Evolutionary conservation across 2,888 invertebrate genomes (phyloP).

Genomic region (Drosophila bunnanda): DNA sequence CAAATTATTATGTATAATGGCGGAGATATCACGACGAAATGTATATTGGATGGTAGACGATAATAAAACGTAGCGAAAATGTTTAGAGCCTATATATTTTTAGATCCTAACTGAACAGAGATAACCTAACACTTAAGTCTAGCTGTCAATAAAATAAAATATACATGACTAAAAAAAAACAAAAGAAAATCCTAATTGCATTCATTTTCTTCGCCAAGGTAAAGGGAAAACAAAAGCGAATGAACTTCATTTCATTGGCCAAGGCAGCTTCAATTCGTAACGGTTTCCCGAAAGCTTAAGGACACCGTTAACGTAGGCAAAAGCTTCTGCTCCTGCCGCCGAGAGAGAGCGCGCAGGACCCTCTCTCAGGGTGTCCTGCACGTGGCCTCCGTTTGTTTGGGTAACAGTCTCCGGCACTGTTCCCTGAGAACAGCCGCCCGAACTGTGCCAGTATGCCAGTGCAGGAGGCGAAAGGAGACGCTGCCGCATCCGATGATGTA

Average conservation of each 20-base stretch:
- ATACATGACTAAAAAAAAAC: constrained; percentile 38
- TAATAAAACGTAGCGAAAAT: constrained; percentile 48
- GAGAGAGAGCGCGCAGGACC: constrained; percentile 1
- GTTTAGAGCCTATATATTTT: constrained; percentile 67
- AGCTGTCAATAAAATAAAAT: constrained; percentile 68
- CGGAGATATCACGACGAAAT: constrained; percentile 25
- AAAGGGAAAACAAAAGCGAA: constrained; percentile 22
- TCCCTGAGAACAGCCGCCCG: constrained; percentile 41
- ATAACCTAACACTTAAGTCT: constrained; percentile 64
- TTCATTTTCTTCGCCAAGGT: constrained; percentile 19
- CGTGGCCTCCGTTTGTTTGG: constrained; percentile 43
- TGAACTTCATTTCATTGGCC: constrained; percentile 26
- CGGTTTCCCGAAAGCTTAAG: constrained; percentile 46
- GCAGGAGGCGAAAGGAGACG: constrained; percentile 3
- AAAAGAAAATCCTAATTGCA: constrained; percentile 13
- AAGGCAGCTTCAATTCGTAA: constrained; percentile 41
- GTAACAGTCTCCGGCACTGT: constrained; percentile 19
- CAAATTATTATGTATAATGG: constrained; percentile 52
- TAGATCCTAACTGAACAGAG: constrained; percentile 58
- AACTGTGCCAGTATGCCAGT: constrained; percentile 16
- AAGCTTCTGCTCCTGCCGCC: constrained; percentile 22
- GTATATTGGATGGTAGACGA: constrained; percentile 26
- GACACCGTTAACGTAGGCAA: constrained; percentile 44
- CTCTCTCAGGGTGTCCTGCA: constrained; percentile 19
- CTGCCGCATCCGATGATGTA: constrained; percentile 60